A percentile compares a stretch with the other conserved stretches of the same genome.
Conservation (phyloP, 2,113 vertebrate genomes). For the Melanostigma gelatinosum region DNA sequence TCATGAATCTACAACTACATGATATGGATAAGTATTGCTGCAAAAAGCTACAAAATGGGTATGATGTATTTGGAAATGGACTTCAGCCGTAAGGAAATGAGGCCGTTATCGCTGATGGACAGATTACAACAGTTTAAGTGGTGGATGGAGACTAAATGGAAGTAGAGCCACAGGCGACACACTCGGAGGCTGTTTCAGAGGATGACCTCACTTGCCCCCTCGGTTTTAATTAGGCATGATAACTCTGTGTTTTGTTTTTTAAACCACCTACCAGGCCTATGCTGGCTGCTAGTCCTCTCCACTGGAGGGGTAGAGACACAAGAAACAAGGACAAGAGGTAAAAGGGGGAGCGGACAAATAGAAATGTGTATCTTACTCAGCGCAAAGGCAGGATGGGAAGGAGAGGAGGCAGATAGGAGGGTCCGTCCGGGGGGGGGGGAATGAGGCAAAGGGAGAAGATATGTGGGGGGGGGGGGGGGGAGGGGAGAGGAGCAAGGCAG, state of each 20-base stretch:
- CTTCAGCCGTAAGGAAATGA: conserved; percentile 47
- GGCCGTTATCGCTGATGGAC: conserved; percentile 55
- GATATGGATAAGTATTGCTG: conserved; percentile 39
- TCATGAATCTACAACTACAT: conserved; percentile 23
- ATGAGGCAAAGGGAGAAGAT: conserved; percentile 12
- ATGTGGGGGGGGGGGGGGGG: not conserved
- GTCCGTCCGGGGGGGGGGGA: conserved; percentile 60
- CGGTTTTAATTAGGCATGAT: conserved; percentile 62
- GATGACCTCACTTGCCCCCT: conserved; percentile 38
- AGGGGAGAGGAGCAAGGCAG: conserved; percentile 29
- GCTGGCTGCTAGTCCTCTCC: conserved; percentile 92
- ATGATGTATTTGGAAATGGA: conserved; percentile 46
- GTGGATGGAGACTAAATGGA: conserved; percentile 59
- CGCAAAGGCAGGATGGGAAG: conserved; percentile 57
- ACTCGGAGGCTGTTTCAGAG: conserved; percentile 18
- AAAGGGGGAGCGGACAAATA: conserved; percentile 44
- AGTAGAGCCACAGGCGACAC: conserved; percentile 36
- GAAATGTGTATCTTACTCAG: conserved; percentile 69
- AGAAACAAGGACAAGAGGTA: conserved; percentile 58
- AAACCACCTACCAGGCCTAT: conserved; percentile 97
- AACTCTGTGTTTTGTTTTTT: conserved; percentile 14
- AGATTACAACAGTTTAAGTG: conserved; percentile 56
- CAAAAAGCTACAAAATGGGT: conserved; percentile 31
- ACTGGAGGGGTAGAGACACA: conserved; percentile 88
- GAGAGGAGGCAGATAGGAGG: conserved; percentile 68